Conservation (phyloP, 1,140 invertebrate species). For the Callitettix versicolor region DNA sequence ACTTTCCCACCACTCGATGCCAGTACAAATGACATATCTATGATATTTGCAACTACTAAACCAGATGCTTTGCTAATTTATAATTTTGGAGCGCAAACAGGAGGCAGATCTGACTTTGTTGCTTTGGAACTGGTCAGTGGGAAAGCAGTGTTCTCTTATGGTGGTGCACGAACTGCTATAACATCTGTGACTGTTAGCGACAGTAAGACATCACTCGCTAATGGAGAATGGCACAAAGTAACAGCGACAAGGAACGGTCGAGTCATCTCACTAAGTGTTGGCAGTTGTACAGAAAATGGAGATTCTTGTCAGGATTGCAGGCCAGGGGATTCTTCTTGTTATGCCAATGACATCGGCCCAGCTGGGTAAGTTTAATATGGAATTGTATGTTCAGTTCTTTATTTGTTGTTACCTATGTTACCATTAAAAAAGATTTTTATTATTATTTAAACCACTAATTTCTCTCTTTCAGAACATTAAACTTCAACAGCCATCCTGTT, state of each 20-base stretch:
- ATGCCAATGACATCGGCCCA: constrained; percentile 70
- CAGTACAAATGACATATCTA: constrained; percentile 80
- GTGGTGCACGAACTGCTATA: constrained; percentile 74
- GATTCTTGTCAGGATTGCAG: constrained; percentile 75
- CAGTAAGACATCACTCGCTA: constrained; percentile 51
- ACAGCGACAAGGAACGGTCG: constrained; percentile 80
- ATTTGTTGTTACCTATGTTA: too few relatives aligned
- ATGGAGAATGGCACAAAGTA: constrained; percentile 84
- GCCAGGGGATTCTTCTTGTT: constrained; percentile 67
- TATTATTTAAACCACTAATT: constrained; percentile 17
- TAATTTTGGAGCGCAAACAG: constrained; percentile 76
- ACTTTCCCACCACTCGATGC: constrained; percentile 72
- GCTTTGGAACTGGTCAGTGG: constrained; percentile 79
- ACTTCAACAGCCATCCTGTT: constrained; percentile 81
- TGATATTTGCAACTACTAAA: constrained; percentile 85
- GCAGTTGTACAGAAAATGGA: constrained; percentile 69
- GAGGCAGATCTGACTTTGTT: constrained; percentile 83
- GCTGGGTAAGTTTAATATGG: constrained; percentile 52
- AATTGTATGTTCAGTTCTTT: too few relatives aligned
- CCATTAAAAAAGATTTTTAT: too few relatives aligned
- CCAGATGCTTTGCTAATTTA: constrained; percentile 75
- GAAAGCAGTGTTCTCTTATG: constrained; percentile 77
- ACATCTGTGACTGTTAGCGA: constrained; percentile 58
- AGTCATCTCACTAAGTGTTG: constrained; percentile 72
- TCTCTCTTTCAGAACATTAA: constrained; percentile 58